Base-by-base conservation (phyloP, 2,888 invertebrate species). In the Tyria jacobaeae region DNA sequence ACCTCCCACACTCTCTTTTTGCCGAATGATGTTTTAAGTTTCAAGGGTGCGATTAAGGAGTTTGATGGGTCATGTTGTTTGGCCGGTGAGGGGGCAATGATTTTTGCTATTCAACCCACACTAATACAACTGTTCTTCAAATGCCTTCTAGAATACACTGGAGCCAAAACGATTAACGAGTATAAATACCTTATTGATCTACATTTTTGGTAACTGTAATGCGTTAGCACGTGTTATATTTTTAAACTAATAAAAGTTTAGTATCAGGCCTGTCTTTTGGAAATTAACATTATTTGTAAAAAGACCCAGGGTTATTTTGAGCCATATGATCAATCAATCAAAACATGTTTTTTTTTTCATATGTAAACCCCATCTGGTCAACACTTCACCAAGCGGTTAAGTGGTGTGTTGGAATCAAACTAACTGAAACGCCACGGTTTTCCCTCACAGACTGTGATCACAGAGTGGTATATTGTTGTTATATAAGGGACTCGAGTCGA, bases 61-160 rank as follows among this genome's bases (percentile, higher is more conserved):
- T 10, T 21, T 56, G 70, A 81, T 47, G 60, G 80, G 66, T 85
- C 87, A 66, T 49, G 15, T 2, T 34, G 2, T 10, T 54, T 89
- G 88, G 89, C 68, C 61, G 57, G 1, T 17, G 25, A 54, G 82
- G 80, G 90, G 87, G 88, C 89, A 90, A 86, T 79, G 91, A 75
- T 86, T 89, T 82, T 76, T 80, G 71, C 80, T 76, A 47, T 56
- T 35, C 56, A 35, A 75, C 61, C 72, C 75, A 78, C 89, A 74
- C 86, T 88, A 80, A 85, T 83, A 68, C 66, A 58, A 57, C 35
- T 51, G 66, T 57, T 62, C 44, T 61, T 49, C n/a, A 52, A 59
- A 50, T 44, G 58, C 56, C 62, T 64, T 63, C 41, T 66, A 62
- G 66, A 68, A 61, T 62, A 59, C 62, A 60, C 58, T 68, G 56